phyloP scores from a whole-genome alignment of 2,888 invertebrate genomes.

The Mesorhabditis spiculigera region DNA sequence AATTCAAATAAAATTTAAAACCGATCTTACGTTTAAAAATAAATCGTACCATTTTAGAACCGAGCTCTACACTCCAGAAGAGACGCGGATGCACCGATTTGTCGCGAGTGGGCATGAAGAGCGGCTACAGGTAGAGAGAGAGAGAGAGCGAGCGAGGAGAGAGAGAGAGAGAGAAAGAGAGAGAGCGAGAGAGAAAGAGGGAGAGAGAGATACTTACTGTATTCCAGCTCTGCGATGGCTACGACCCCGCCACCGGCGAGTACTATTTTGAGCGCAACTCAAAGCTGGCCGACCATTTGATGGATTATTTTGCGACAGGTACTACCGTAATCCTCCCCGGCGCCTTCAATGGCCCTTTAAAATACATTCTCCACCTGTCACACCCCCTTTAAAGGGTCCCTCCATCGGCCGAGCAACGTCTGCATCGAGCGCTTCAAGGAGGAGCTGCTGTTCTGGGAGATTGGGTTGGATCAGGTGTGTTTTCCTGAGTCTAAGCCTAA shows the following conservation, averaged over 20 bases:
- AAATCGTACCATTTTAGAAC: constrained; percentile 12
- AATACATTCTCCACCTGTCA: not conserved
- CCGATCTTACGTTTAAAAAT: not conserved
- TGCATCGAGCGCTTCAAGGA: constrained; percentile 54
- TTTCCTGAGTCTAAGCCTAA: not conserved
- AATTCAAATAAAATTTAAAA: not conserved
- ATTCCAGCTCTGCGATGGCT: constrained; percentile 34
- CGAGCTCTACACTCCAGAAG: constrained; percentile 35
- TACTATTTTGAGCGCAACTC: constrained; percentile 55
- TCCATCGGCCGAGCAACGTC: constrained; percentile 39
- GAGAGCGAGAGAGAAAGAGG: no score
- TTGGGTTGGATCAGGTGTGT: constrained; percentile 38
- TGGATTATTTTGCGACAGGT: constrained; percentile 55
- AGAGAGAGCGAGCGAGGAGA: no score
- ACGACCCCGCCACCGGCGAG: constrained; percentile 38
- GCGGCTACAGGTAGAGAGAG: constrained; percentile 14
- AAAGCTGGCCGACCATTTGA: constrained; percentile 46
- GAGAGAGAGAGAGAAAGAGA: no score
- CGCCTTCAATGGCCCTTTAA: no score
- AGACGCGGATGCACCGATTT: constrained; percentile 38
- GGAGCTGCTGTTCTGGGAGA: constrained; percentile 52
- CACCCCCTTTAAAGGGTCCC: constrained; percentile 22
- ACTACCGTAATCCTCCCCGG: no score
- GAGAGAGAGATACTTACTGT: no score
- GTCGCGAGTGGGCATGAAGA: constrained; percentile 34